phyloP scores from a whole-genome alignment of 2,888 invertebrate species.

The Crioceris asparagi region DNA sequence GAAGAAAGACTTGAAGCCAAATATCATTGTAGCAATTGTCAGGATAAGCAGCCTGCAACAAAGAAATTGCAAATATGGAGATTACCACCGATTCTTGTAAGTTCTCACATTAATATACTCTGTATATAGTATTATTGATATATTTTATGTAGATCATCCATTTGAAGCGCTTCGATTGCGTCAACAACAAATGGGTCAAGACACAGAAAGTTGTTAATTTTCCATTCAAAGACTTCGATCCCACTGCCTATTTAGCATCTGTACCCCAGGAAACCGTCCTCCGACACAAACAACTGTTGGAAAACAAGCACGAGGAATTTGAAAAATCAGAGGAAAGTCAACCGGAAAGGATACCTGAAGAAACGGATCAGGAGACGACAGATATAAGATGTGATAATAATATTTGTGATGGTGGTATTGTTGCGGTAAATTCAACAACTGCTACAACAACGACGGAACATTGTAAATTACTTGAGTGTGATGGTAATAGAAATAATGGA shows the following conservation, averaged over 20 bases:
- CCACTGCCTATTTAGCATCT: slow-evolving; percentile 74
- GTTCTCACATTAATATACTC: too few species aligned
- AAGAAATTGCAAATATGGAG: slow-evolving; percentile 90
- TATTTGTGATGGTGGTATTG: slow-evolving; percentile 6
- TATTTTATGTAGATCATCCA: slow-evolving; percentile 62
- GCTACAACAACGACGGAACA: too few species aligned
- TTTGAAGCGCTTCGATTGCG: slow-evolving; percentile 83
- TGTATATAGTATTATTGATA: not conserved
- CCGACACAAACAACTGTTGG: slow-evolving; percentile 49
- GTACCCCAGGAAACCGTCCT: slow-evolving; percentile 68
- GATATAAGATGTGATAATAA: slow-evolving; percentile 5
- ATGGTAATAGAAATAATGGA: too few species aligned
- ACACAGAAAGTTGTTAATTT: slow-evolving; percentile 89
- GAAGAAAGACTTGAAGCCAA: slow-evolving; percentile 78
- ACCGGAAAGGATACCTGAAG: slow-evolving; percentile 23
- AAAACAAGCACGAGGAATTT: slow-evolving; percentile 32
- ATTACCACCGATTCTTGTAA: slow-evolving; percentile 76
- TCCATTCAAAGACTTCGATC: slow-evolving; percentile 77
- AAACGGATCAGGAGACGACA: too few species aligned
- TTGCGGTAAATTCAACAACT: too few species aligned
- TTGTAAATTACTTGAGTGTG: slow-evolving; percentile 16
- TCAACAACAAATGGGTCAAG: slow-evolving; percentile 87
- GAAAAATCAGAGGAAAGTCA: slow-evolving; percentile 21
- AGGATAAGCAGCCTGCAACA: slow-evolving; percentile 71
- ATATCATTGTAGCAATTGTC: slow-evolving; percentile 78